Evolutionary conservation across 2,797 vertebrate genomes (phyloP).

Genomic region (Potorous gilbertii): DNA sequence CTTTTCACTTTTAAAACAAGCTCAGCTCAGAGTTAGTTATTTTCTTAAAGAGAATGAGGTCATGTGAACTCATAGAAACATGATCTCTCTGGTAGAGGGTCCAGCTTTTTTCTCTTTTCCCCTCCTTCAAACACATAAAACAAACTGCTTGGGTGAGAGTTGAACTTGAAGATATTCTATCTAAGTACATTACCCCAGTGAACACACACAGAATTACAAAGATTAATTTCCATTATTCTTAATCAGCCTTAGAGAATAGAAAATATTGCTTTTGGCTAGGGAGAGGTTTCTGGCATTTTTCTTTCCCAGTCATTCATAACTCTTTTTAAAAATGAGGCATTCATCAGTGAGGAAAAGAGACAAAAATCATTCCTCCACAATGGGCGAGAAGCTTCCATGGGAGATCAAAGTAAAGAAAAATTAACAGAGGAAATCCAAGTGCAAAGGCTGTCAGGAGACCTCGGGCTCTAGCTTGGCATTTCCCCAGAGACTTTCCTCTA

Average conservation of each 20-base stretch:
- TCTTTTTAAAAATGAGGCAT: not conserved
- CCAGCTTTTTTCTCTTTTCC: constrained; percentile 4
- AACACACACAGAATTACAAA: constrained; percentile 62
- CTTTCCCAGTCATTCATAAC: constrained; percentile 1
- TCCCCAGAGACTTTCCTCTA: not conserved
- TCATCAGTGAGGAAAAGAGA: not conserved
- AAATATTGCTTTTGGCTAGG: constrained; percentile 72
- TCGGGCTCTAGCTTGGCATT: not conserved
- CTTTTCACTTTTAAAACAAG: not conserved
- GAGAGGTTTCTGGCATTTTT: constrained; percentile 18
- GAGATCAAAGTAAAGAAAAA: not conserved
- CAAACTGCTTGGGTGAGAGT: constrained; percentile 32
- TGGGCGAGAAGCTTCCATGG: constrained; percentile 25
- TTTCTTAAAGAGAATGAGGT: constrained; percentile 39
- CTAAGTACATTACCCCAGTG: constrained; percentile 53
- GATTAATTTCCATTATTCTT: constrained; percentile 48
- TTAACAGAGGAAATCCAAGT: not conserved
- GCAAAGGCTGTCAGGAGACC: not conserved
- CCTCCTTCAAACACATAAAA: constrained; percentile 27
- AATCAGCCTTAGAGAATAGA: constrained; percentile 65
- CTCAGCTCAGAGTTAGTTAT: not conserved
- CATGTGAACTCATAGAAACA: constrained; percentile 52
- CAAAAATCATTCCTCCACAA: constrained; percentile 15
- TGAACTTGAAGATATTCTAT: not conserved
- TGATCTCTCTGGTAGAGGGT: constrained; percentile 48